Evolutionary conservation across 2,888 invertebrate genomes (phyloP).

Genomic region (Gymnoscelis rufifasciata): DNA sequence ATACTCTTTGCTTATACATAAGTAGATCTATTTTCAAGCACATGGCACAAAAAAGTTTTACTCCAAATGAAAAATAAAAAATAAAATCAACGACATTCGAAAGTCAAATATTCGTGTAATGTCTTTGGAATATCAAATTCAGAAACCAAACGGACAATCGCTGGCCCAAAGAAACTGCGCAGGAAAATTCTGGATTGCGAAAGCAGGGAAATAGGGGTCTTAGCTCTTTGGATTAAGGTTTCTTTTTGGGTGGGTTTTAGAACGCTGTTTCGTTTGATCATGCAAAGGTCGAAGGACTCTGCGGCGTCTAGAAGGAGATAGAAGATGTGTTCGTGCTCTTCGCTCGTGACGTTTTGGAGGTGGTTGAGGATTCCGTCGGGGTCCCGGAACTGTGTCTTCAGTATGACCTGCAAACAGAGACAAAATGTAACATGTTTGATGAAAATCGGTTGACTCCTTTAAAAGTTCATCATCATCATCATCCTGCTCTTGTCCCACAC

Average conservation of each 20-base stretch:
- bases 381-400: constrained; percentile 90
- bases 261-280: constrained; percentile 85
- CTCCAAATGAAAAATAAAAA: constrained; percentile 23
- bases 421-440: neutral
- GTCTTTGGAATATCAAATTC: constrained; percentile 82
- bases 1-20: too few species aligned
- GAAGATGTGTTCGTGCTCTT: constrained; percentile 76
- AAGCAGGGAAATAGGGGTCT: constrained; percentile 82
- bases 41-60: too few species aligned
- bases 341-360: constrained; percentile 81
- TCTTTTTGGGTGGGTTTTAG: constrained; percentile 83
- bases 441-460: neutral
- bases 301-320: constrained; percentile 85
- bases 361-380: constrained; percentile 90
- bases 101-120: constrained; percentile 83
- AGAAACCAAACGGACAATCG: constrained; percentile 75
- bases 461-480: too few species aligned
- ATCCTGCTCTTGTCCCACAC: too few species aligned
- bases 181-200: constrained; percentile 82
- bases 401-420: constrained; percentile 79
- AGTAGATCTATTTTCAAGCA: too few species aligned
- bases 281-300: constrained; percentile 87
- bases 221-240: constrained; percentile 81
- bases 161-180: constrained; percentile 78
- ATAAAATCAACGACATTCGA: constrained; percentile 77